Conservation (phyloP, 2,888 invertebrate genomes). For the Theretra japonica region DNA sequence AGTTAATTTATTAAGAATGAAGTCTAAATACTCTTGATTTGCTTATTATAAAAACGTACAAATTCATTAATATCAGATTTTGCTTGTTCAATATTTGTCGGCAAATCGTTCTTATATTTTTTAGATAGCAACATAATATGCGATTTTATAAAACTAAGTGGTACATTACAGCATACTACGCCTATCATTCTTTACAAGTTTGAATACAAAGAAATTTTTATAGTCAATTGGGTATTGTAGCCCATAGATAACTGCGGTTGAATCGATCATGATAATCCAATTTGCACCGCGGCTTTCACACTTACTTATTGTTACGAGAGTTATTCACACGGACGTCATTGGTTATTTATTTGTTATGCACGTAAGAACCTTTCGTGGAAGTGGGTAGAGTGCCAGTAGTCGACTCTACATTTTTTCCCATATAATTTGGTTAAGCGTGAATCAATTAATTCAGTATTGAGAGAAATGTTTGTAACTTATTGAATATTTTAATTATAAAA, state of each 20-base stretch:
- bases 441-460: no score
- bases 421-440: not conserved
- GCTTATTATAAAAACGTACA: no score
- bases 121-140: no score
- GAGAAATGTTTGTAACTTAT: no score
- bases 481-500: no score
- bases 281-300: slow-evolving; percentile 63
- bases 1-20: not conserved
- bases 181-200: not conserved
- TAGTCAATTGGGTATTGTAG: slow-evolving; percentile 6
- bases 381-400: no score
- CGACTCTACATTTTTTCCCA: not conserved
- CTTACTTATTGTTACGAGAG: slow-evolving; percentile 53
- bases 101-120: no score
- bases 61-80: no score
- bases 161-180: not conserved
- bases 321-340: slow-evolving; percentile 47
- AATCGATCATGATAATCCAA: slow-evolving; percentile 38
- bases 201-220: not conserved
- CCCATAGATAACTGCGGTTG: not conserved
- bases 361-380: slow-evolving; percentile 2
- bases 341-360: slow-evolving; percentile 39
- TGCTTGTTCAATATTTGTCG: no score
- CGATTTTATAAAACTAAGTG: no score
- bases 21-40: not conserved